Percentiles rank a stretch among this genome's conserved stretches.
phyloP scores from a whole-genome alignment of 2,888 invertebrate species.

The Tenodera sinensis region DNA sequence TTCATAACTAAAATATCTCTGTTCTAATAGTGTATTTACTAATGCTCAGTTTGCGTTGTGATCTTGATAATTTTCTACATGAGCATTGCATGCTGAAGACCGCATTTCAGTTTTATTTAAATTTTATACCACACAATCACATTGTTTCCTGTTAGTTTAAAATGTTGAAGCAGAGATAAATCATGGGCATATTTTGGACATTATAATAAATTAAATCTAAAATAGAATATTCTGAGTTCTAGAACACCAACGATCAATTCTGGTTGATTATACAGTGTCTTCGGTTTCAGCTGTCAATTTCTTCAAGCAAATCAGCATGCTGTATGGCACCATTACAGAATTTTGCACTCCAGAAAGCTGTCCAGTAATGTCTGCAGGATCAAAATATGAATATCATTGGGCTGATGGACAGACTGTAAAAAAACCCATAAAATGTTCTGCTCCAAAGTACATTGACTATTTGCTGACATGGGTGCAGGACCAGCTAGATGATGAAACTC shows the following conservation, averaged over 20 bases:
- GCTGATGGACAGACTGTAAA: slow-evolving; percentile 97
- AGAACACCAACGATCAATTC: background rate
- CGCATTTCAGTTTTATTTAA: too few species aligned
- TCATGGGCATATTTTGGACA: too few species aligned
- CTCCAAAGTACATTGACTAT: slow-evolving; percentile 98
- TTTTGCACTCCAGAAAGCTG: slow-evolving; percentile 97
- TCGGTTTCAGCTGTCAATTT: slow-evolving; percentile 88
- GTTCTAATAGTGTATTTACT: too few species aligned
- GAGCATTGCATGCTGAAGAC: too few species aligned
- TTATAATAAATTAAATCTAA: too few species aligned
- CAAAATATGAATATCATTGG: slow-evolving; percentile 99
- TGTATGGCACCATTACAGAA: slow-evolving; percentile 99
- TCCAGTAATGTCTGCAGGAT: slow-evolving; percentile 97
- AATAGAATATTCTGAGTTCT: background rate
- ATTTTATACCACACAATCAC: too few species aligned
- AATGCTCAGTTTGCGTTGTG: too few species aligned
- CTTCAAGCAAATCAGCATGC: slow-evolving; percentile 99
- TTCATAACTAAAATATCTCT: too few species aligned
- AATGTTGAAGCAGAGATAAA: too few species aligned
- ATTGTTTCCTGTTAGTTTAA: too few species aligned
- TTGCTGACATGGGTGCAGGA: slow-evolving; percentile 99
- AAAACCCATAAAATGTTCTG: slow-evolving; percentile 98
- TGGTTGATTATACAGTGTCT: background rate
- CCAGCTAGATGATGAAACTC: slow-evolving; percentile 95
- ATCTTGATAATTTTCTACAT: too few species aligned